Evolutionary conservation across 2,113 vertebrate species (phyloP).

Genomic region (Diadophis punctatus): DNA sequence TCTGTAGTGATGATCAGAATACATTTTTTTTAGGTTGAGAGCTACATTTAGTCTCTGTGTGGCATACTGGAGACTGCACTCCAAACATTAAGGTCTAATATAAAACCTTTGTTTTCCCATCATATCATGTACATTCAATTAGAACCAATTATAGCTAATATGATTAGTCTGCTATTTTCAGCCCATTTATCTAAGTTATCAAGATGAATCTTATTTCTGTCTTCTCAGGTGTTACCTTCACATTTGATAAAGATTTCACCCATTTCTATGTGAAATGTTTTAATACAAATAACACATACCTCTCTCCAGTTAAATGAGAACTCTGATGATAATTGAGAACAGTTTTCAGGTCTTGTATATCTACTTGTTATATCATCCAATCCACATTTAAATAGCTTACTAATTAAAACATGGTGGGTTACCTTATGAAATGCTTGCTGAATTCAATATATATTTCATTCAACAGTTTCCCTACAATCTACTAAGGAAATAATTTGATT

Average conservation of each 20-base stretch:
- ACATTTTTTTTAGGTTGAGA: background rate
- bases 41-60: background rate
- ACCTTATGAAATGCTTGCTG: background rate
- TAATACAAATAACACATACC: background rate
- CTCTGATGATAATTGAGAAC: background rate
- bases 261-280: background rate
- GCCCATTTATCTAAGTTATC: background rate
- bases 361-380: background rate
- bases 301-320: background rate
- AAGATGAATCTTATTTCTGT: background rate
- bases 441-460: background rate
- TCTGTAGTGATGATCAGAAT: background rate
- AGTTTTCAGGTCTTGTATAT: background rate
- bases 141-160: background rate
- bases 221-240: background rate
- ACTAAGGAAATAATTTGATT: background rate
- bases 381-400: background rate
- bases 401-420: background rate
- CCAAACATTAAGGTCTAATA: background rate
- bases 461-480: background rate
- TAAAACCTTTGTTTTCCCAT: background rate
- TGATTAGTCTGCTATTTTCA: background rate
- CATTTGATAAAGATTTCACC: background rate
- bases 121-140: background rate
- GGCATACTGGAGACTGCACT: background rate